Evolutionary conservation across 2,888 invertebrate species (phyloP).

Genomic region (Pardosa pseudoannulata): DNA sequence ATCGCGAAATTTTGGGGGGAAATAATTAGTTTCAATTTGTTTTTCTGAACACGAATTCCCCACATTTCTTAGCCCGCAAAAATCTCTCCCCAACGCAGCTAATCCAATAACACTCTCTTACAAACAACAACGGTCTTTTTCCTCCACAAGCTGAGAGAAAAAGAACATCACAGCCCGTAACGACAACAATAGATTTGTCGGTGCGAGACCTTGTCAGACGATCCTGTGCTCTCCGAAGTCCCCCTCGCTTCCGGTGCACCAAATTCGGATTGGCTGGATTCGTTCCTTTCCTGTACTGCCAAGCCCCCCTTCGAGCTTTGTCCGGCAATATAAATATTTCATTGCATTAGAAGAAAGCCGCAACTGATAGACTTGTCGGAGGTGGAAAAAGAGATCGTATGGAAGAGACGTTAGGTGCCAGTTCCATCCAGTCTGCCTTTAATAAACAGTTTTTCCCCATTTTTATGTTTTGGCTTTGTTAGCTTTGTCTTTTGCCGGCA

Average conservation of each 20-base stretch:
- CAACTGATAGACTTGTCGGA: neutral
- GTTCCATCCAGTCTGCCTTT: too few species aligned
- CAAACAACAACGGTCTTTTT: neutral
- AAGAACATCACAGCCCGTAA: neutral
- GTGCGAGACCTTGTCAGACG: conserved; percentile 30
- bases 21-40: too few species aligned
- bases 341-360: conserved; percentile 37
- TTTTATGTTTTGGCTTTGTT: too few species aligned
- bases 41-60: neutral
- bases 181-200: conserved; percentile 48
- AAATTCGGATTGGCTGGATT: conserved; percentile 40
- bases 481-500: too few species aligned
- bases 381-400: neutral
- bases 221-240: conserved; percentile 18
- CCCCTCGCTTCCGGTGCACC: conserved; percentile 41
- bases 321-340: conserved; percentile 66
- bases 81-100: neutral
- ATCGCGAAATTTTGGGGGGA: too few species aligned
- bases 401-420: neutral
- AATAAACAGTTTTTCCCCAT: too few species aligned
- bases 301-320: conserved; percentile 13
- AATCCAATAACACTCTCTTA: neutral
- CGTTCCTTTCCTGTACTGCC: neutral
- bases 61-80: neutral
- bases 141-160: neutral